These are phyloP conservation scores for Turritopsis dohrnii DNA, from an alignment of 30 jellyfish, hydroid and myxozoan species.

Conservation along the genomic window DNA sequence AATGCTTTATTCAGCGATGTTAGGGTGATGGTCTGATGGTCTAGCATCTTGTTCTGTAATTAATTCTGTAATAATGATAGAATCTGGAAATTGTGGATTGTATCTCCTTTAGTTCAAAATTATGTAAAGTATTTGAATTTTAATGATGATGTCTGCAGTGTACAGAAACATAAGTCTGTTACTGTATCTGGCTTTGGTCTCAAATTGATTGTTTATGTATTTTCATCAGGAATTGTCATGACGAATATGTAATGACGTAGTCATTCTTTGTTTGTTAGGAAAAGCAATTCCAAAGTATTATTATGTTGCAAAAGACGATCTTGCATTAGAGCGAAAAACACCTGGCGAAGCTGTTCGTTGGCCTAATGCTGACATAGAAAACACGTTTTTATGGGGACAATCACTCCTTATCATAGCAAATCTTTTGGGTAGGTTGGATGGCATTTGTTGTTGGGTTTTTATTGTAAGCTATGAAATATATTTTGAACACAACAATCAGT, in stretches of 20 bases:
- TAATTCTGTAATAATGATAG: too few relatives aligned
- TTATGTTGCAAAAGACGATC: slow-evolving; percentile 58
- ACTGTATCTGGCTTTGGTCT: too few relatives aligned
- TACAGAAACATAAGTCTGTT: too few relatives aligned
- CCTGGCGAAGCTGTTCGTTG: slow-evolving; percentile 75
- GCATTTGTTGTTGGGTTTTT: neutral
- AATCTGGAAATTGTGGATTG: too few relatives aligned
- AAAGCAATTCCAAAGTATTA: slow-evolving; percentile 79
- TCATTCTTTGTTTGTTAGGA: slow-evolving; percentile 30
- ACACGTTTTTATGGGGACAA: slow-evolving; percentile 91
- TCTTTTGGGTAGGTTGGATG: slow-evolving; percentile 46
- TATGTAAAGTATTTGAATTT: too few relatives aligned
- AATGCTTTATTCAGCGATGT: too few relatives aligned
- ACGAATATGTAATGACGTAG: too few relatives aligned
- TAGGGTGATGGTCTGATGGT: too few relatives aligned
- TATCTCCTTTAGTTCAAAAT: too few relatives aligned
- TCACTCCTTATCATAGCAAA: slow-evolving; percentile 72
- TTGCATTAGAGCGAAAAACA: slow-evolving; percentile 37
- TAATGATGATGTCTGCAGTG: too few relatives aligned
- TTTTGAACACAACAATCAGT: neutral
- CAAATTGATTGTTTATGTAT: neutral
- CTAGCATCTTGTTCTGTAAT: too few relatives aligned
- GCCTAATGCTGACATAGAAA: slow-evolving; percentile 47
- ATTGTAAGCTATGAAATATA: neutral
- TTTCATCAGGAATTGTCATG: too few relatives aligned